Conservation (phyloP, 2,888 invertebrate species). For the Pachymerium ferrugineum region DNA sequence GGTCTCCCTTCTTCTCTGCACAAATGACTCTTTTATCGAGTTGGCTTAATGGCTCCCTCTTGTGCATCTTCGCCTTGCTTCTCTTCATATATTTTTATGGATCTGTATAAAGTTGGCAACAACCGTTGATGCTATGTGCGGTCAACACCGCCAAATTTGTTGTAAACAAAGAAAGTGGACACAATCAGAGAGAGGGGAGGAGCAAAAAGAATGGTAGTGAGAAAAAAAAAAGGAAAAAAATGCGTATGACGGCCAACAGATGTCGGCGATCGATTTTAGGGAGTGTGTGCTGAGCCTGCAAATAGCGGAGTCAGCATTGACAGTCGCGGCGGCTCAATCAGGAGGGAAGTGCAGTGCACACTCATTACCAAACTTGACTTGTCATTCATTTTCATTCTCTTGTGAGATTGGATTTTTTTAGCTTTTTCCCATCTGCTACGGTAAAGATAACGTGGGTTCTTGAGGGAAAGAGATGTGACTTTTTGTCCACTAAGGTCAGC, state of each 20-base stretch:
- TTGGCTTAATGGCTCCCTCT: conserved; percentile 8
- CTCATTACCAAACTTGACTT: conserved; percentile 9
- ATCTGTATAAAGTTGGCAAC: not conserved
- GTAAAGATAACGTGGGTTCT: not conserved
- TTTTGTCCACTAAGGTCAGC: not conserved
- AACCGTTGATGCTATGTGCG: not conserved
- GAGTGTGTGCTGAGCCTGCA: not conserved
- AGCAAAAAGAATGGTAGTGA: not conserved
- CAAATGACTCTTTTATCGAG: conserved; percentile 13
- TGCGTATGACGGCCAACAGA: conserved; percentile 9
- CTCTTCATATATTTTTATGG: conserved; percentile 4
- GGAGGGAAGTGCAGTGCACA: not conserved
- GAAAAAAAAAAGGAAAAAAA: not conserved
- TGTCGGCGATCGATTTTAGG: not conserved
- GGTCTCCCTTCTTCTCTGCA: not conserved
- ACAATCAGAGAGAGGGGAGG: not conserved
- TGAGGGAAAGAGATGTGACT: not conserved
- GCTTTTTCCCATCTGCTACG: not conserved
- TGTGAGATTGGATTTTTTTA: conserved; percentile 2
- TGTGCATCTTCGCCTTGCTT: not conserved
- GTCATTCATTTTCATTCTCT: conserved; percentile 8
- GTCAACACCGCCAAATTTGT: not conserved
- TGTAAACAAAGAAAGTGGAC: not conserved
- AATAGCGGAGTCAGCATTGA: conserved; percentile 8
- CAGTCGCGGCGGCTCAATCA: conserved; percentile 9